Evolutionary conservation across 2,797 vertebrate species (phyloP).

Genomic region (Enteromius viviparus): DNA sequence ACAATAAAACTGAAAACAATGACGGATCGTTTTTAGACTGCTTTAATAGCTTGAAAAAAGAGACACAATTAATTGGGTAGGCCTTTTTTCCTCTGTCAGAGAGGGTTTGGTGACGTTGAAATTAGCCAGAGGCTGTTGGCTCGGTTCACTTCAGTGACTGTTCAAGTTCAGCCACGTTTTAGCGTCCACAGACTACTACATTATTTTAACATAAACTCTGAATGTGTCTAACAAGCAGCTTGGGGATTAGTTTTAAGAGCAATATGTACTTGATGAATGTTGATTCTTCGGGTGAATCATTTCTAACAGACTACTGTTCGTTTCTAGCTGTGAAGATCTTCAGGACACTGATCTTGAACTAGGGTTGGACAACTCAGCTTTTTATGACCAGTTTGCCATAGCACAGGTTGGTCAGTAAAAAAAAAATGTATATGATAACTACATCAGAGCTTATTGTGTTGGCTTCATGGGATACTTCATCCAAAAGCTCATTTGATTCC

Average conservation of each 20-base stretch:
- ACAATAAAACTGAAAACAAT: neutral
- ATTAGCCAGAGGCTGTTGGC: slow-evolving; percentile 21
- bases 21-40: neutral
- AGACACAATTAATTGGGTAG: neutral
- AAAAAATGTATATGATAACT: slow-evolving; percentile 11
- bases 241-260: slow-evolving; percentile 7
- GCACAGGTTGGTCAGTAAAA: slow-evolving; percentile 84
- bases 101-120: neutral
- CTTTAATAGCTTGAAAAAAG: neutral
- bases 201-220: slow-evolving; percentile 19
- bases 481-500: neutral
- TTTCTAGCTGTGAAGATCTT: slow-evolving; percentile 89
- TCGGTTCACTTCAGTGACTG: slow-evolving; percentile 21
- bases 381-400: slow-evolving; percentile 95
- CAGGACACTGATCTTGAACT: slow-evolving; percentile 92
- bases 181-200: neutral
- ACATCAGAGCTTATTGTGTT: neutral
- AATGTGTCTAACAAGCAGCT: neutral
- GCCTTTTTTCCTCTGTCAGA: slow-evolving; percentile 6
- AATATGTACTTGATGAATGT: neutral
- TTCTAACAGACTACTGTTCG: slow-evolving; percentile 32
- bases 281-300: slow-evolving; percentile 1
- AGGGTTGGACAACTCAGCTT: slow-evolving; percentile 90
- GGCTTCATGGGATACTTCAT: neutral
- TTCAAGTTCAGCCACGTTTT: slow-evolving; percentile 16